Conservation (phyloP, 2,797 vertebrate genomes). For the Denticeps clupeoides region DNA sequence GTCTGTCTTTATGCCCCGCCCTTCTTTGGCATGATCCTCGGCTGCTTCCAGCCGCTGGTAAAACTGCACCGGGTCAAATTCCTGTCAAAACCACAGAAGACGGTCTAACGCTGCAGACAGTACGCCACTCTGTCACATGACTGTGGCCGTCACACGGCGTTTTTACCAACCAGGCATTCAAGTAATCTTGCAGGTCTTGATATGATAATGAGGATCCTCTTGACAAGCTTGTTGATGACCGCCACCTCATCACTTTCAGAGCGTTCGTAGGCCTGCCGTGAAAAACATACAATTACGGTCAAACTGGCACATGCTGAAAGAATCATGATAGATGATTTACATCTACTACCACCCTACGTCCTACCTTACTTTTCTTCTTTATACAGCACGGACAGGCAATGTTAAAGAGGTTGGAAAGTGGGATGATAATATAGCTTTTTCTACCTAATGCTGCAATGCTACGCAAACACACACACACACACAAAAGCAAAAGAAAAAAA, state of each 20-base stretch:
- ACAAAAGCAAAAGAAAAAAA: too few species aligned
- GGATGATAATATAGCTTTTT: too few species aligned
- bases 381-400: too few species aligned
- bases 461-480: too few species aligned
- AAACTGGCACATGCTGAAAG: not conserved
- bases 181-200: conserved; percentile 80
- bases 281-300: conserved; percentile 14
- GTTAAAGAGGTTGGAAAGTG: too few species aligned
- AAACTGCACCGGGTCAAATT: conserved; percentile 91
- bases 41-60: conserved; percentile 86
- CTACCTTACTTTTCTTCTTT: too few species aligned
- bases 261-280: conserved; percentile 74
- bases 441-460: too few species aligned
- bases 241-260: conserved; percentile 81
- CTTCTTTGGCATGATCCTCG: conserved; percentile 84
- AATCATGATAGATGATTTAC: conserved; percentile 8
- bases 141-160: not conserved
- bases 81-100: conserved; percentile 48
- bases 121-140: too few species aligned
- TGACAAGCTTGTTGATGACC: conserved; percentile 75
- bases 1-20: conserved; percentile 83
- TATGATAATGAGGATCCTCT: conserved; percentile 83
- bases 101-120: not conserved
- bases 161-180: conserved; percentile 70
- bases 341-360: too few species aligned